Evolutionary conservation across 2,113 vertebrate species (phyloP).

Genomic region (Nesospiza acunhae): DNA sequence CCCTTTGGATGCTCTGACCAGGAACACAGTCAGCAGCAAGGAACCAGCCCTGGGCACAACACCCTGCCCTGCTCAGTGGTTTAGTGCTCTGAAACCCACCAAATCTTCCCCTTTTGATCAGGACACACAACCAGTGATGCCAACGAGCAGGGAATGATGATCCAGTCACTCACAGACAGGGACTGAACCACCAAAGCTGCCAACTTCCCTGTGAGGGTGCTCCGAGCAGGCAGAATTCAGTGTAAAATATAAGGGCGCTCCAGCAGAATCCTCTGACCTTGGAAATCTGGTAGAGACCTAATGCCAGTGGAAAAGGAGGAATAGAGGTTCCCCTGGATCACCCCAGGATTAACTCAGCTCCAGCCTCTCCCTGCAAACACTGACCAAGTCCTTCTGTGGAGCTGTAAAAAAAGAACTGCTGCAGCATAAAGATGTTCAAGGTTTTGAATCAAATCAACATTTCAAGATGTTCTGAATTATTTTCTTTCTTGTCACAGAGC

Average conservation of each 20-base stretch:
- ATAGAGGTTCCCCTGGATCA: not conserved
- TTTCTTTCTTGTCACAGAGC: not conserved
- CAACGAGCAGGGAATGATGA: not conserved
- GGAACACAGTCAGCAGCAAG: not conserved
- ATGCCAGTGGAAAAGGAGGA: not conserved
- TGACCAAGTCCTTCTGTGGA: not conserved
- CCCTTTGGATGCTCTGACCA: not conserved
- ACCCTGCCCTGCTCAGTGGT: not conserved
- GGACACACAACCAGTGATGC: not conserved
- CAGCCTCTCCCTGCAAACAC: rapidly evolving
- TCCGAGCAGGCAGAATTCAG: not conserved
- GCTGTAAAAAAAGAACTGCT: not conserved
- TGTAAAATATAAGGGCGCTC: not conserved
- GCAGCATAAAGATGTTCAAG: not conserved
- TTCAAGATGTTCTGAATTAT: not conserved
- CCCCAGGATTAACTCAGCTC: not conserved
- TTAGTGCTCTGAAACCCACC: not conserved
- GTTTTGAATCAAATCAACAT: too few species aligned
- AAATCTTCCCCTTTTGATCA: rapidly evolving
- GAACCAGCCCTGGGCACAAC: not conserved
- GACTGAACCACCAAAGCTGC: not conserved
- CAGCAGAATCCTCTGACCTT: not conserved
- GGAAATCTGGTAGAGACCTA: not conserved
- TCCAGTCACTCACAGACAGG: rapidly evolving
- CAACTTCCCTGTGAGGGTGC: rapidly evolving